Evolutionary conservation across 2,113 vertebrate species (phyloP).

Genomic region (Syrrhaptes paradoxus): DNA sequence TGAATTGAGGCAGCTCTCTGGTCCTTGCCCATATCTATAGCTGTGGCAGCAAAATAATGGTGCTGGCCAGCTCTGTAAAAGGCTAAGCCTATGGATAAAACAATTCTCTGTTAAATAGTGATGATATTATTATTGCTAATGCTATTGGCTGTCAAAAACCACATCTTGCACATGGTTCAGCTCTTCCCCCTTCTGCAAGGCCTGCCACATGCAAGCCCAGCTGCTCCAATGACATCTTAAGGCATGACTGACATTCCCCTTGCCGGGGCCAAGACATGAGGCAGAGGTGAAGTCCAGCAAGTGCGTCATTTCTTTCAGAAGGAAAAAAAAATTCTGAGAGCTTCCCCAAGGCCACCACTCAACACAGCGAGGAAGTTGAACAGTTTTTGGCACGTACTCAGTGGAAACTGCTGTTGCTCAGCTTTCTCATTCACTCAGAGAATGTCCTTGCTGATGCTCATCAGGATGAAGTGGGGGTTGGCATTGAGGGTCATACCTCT

Average conservation of each 20-base stretch:
- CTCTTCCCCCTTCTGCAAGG: not conserved
- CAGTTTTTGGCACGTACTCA: not conserved
- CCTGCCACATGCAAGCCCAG: not conserved
- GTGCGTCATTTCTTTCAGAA: not conserved
- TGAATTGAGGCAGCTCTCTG: not conserved
- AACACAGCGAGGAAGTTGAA: not conserved
- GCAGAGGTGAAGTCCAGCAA: not conserved
- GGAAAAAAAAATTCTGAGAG: not conserved
- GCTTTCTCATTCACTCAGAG: not conserved
- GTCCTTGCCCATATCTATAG: not conserved
- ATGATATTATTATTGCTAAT: not conserved
- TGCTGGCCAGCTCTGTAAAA: not conserved
- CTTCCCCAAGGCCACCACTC: not conserved
- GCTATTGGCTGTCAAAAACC: not conserved
- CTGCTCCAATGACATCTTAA: not conserved
- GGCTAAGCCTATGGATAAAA: not conserved
- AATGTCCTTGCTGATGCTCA: not conserved
- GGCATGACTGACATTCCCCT: accelerated
- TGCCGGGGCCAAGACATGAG: not conserved
- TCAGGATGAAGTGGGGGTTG: not conserved
- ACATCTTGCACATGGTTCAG: not conserved
- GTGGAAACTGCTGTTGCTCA: not conserved
- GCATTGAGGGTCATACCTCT: not conserved
- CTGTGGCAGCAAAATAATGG: not conserved
- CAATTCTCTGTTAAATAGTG: not conserved